These are phyloP conservation scores for Eledone cirrhosa DNA, from an alignment of 2,888 invertebrate genomes.

Conservation along the genomic window DNA sequence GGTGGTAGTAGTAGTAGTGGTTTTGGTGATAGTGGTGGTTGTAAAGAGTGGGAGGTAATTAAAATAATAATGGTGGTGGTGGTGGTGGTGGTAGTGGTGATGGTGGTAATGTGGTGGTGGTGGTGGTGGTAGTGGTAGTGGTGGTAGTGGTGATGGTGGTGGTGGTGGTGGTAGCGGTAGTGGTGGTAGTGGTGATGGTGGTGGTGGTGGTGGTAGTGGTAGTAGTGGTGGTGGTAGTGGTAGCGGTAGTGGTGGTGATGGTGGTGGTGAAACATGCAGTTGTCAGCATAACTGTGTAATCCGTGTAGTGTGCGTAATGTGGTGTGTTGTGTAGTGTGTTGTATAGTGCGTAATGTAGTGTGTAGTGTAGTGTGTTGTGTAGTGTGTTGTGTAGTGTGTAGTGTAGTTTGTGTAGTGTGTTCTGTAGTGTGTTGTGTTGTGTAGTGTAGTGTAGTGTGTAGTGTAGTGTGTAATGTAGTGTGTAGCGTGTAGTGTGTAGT, in stretches of 20 bases:
- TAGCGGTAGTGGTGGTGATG: conserved; percentile 3
- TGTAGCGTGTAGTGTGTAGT: too few relatives aligned
- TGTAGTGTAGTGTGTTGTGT: too few relatives aligned
- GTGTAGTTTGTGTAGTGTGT: too few relatives aligned
- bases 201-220: not conserved
- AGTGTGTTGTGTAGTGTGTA: too few relatives aligned
- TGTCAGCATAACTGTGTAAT: not conserved
- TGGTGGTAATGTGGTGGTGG: too few relatives aligned
- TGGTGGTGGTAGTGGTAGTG: not conserved
- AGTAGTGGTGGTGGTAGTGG: not conserved
- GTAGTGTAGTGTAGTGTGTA: too few relatives aligned
- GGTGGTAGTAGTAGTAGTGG: too few relatives aligned
- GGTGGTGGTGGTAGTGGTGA: not conserved
- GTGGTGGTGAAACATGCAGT: not conserved
- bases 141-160: not conserved
- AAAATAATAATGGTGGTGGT: conserved; percentile 7
- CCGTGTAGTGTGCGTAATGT: not conserved
- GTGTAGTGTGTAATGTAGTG: too few relatives aligned
- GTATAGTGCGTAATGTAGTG: too few relatives aligned
- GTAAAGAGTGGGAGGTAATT: not conserved
- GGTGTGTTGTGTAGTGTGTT: too few relatives aligned
- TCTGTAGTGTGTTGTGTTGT: too few relatives aligned
- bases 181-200: conserved; percentile 9
- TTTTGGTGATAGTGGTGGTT: too few relatives aligned
- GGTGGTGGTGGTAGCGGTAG: not conserved